Evolutionary conservation across 2,113 vertebrate genomes (phyloP).

Genomic region (Accipiter cooperii): DNA sequence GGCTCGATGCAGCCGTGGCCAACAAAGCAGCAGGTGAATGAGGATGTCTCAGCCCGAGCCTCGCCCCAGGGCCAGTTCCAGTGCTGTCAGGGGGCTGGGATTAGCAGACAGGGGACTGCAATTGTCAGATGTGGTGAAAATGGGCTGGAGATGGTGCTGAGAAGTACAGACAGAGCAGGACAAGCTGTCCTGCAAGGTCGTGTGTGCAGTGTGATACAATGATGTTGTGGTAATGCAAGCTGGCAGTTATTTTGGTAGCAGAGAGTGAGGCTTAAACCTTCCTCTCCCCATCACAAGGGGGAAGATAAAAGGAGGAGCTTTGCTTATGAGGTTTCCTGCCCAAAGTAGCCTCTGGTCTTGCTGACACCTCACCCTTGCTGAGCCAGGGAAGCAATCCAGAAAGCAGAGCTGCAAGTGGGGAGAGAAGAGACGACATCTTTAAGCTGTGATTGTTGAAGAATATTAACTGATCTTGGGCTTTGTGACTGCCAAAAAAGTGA

Average conservation of each 20-base stretch:
- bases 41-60: not conserved
- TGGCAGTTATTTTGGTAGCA: not conserved
- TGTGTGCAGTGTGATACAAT: not conserved
- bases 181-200: accelerated
- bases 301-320: not conserved
- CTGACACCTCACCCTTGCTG: not conserved
- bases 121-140: not conserved
- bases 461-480: not conserved
- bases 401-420: not conserved
- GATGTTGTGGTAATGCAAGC: not conserved
- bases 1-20: accelerated
- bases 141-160: not conserved
- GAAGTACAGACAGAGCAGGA: not conserved
- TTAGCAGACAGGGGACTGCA: not conserved
- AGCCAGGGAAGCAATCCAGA: not conserved
- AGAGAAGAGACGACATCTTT: not conserved
- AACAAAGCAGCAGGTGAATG: not conserved
- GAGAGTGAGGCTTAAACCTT: not conserved
- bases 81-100: not conserved
- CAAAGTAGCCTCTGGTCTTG: not conserved
- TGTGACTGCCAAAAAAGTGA: not conserved
- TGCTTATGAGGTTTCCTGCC: not conserved
- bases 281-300: not conserved
- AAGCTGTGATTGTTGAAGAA: slow-evolving; percentile 8
- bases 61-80: accelerated